Conservation (phyloP, 2,113 vertebrate genomes). For the Mobula birostris region DNA sequence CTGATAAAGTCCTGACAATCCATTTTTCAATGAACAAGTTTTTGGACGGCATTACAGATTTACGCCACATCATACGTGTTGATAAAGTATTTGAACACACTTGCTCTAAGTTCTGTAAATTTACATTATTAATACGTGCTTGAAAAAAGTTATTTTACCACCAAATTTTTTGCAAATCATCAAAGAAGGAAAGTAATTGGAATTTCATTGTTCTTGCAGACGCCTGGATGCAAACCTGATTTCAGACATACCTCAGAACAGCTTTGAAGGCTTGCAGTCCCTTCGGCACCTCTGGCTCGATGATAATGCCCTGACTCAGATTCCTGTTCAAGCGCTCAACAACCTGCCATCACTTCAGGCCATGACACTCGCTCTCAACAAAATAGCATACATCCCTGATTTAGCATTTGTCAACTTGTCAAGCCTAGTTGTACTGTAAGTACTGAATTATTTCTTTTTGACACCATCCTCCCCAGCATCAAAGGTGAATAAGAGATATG, state of each 20-base stretch:
- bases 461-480: too few relatives aligned
- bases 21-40: background rate
- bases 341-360: slow-evolving; percentile 79
- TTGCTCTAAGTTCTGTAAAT: background rate
- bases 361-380: slow-evolving; percentile 93
- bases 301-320: slow-evolving; percentile 80
- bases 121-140: background rate
- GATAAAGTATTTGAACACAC: background rate
- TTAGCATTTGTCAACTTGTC: slow-evolving; percentile 84
- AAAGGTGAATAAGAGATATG: too few relatives aligned
- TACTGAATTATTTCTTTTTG: background rate
- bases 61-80: background rate
- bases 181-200: background rate
- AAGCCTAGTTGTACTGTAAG: slow-evolving; percentile 90
- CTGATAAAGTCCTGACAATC: background rate
- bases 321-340: slow-evolving; percentile 75
- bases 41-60: background rate
- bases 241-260: slow-evolving; percentile 72
- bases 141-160: background rate
- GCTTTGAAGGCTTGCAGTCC: slow-evolving; percentile 74
- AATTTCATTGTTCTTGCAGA: slow-evolving; percentile 50
- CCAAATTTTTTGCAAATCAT: background rate
- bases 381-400: slow-evolving; percentile 78
- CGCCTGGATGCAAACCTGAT: slow-evolving; percentile 91
- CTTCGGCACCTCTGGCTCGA: slow-evolving; percentile 92